Evolutionary conservation across 2,888 invertebrate genomes (phyloP).

Genomic region (Callinectes sapidus): DNA sequence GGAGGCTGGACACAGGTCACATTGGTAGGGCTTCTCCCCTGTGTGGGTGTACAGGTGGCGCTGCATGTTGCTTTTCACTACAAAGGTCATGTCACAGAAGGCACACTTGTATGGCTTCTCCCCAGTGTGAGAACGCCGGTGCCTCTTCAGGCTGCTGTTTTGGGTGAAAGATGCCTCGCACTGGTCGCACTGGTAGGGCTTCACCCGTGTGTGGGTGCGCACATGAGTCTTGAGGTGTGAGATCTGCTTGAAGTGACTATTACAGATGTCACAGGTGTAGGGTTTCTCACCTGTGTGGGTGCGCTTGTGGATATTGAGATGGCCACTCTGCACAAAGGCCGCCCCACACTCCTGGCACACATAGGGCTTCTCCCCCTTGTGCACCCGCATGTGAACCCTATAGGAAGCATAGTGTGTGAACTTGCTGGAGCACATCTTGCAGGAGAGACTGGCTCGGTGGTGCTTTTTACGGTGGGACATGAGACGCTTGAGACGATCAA

Average conservation of each 20-base stretch:
- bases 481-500: slow-evolving; percentile 62
- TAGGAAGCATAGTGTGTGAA: slow-evolving; percentile 69
- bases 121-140: slow-evolving; percentile 69
- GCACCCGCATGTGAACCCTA: slow-evolving; percentile 70
- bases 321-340: slow-evolving; percentile 70
- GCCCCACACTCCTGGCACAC: slow-evolving; percentile 72
- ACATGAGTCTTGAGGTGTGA: slow-evolving; percentile 72
- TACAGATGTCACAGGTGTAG: slow-evolving; percentile 72
- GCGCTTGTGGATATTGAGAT: slow-evolving; percentile 71
- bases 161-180: slow-evolving; percentile 71
- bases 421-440: slow-evolving; percentile 67
- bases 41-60: slow-evolving; percentile 71
- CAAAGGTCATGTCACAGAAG: slow-evolving; percentile 72
- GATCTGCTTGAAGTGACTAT: slow-evolving; percentile 71
- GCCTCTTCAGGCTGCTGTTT: slow-evolving; percentile 71
- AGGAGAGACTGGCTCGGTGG: slow-evolving; percentile 61
- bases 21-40: slow-evolving; percentile 70
- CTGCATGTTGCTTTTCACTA: slow-evolving; percentile 72
- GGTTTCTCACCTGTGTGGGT: slow-evolving; percentile 72
- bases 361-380: slow-evolving; percentile 70
- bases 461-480: slow-evolving; percentile 65
- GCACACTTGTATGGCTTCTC: slow-evolving; percentile 72
- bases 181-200: slow-evolving; percentile 70
- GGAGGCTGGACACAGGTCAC: slow-evolving; percentile 71
- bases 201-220: slow-evolving; percentile 71